Base-by-base conservation (phyloP, 2,113 vertebrate species). In the Zosterops lateralis region DNA sequence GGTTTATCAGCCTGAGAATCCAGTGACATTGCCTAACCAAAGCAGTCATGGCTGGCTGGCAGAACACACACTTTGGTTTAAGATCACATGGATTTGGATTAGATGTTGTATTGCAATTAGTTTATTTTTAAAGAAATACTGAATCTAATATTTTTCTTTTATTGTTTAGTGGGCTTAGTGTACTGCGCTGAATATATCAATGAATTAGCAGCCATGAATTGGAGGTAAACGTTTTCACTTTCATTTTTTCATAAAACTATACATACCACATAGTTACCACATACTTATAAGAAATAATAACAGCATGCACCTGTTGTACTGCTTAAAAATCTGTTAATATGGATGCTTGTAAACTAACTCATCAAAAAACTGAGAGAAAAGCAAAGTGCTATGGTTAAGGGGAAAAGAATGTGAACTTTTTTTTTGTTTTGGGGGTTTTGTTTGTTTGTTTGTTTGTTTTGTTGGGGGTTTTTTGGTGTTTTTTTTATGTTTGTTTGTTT, bases 181-280 rank as follows among this genome's bases (percentile, higher is more conserved):
- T 99, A 97, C 48, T 98, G 97, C 6, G 99, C 99, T 44, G 99
- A 99, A 90, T 98, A 99, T 82, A 97, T 99, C 81, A 99, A 99
- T 82, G 99, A 99, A 95, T 70, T 98, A n/a, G 99, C 99, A 44
- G 99, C 99, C 12, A 97, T 98, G 98, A 99, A 99, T 96, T 99
- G 99, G 99, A 99, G 98, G 99, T 99, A 97, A 97, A 28, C 57
- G 29, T 83, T 87, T 82, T 31, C 20, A 45, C 2, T 74, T 82
- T 40, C 17, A 7, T 51, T 75, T 94, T 60, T 42, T 71, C 76
- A 44, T n/a, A 53, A 70, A 94, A 71, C 11, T 14, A 1, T 76
- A 5, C 11, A 15, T 70, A 31, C 7, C 50, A 38, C 2, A 3
- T 42, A 57, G 11, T 51, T 80, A 32, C 7, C 17, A 26, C 29